phyloP scores from a whole-genome alignment of 2,888 invertebrate species.

The Nomada fucata region DNA sequence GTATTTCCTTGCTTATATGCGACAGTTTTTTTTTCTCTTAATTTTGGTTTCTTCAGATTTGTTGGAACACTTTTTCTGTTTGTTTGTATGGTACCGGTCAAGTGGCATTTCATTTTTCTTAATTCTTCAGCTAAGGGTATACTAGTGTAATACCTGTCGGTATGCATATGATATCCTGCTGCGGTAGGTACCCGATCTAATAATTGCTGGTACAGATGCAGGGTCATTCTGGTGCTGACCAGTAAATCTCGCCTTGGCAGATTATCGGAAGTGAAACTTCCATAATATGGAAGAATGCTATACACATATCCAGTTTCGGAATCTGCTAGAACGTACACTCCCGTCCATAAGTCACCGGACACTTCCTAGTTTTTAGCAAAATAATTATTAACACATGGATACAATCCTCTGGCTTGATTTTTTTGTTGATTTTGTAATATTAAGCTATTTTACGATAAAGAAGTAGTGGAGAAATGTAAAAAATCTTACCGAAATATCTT shows the following conservation, averaged over 20 bases:
- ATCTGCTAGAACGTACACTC: slow-evolving; percentile 43
- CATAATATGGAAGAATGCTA: slow-evolving; percentile 64
- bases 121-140: slow-evolving; percentile 50
- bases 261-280: slow-evolving; percentile 54
- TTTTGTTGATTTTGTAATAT: too few relatives aligned
- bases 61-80: slow-evolving; percentile 65
- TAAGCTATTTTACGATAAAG: too few relatives aligned
- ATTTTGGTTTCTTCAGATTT: slow-evolving; percentile 46
- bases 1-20: slow-evolving; percentile 44
- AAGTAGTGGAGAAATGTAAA: too few relatives aligned
- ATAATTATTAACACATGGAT: too few relatives aligned
- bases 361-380: too few relatives aligned
- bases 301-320: slow-evolving; percentile 60
- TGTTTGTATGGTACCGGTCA: slow-evolving; percentile 61
- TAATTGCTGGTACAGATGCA: slow-evolving; percentile 57
- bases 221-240: slow-evolving; percentile 54
- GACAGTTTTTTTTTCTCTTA: slow-evolving; percentile 36
- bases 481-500: too few relatives aligned
- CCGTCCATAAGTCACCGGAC: too few relatives aligned
- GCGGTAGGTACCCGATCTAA: slow-evolving; percentile 56
- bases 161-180: slow-evolving; percentile 62
- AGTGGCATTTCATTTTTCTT: slow-evolving; percentile 58
- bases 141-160: slow-evolving; percentile 65
- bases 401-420: too few relatives aligned
- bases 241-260: slow-evolving; percentile 57